Evolutionary conservation across 1,140 invertebrate species (phyloP).

Genomic region (Megalopta genalis): DNA sequence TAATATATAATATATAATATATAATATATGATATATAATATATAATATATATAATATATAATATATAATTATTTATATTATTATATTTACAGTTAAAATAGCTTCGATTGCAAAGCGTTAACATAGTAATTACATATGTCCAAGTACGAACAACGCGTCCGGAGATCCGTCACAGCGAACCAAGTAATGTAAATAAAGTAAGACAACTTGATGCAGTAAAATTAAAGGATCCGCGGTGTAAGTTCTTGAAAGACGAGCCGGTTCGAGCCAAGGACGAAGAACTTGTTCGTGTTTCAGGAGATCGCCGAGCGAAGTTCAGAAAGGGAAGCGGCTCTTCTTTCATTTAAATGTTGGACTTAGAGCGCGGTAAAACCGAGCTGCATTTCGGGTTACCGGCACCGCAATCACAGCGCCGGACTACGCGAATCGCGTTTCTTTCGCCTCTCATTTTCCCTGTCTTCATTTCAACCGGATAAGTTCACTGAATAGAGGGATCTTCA

Average conservation of each 20-base stretch:
- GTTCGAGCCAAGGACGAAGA: background rate
- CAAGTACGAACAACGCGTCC: too few relatives aligned
- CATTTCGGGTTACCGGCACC: slow-evolving; percentile 15
- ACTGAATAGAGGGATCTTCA: slow-evolving; percentile 22
- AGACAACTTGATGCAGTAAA: too few relatives aligned
- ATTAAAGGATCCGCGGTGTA: background rate
- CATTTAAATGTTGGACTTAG: slow-evolving; percentile 14
- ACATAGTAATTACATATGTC: too few relatives aligned
- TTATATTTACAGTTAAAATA: too few relatives aligned
- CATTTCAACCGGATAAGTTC: slow-evolving; percentile 16
- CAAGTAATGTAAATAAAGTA: too few relatives aligned
- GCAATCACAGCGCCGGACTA: slow-evolving; percentile 10
- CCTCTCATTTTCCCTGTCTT: slow-evolving; percentile 22
- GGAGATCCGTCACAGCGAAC: too few relatives aligned
- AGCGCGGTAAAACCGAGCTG: background rate
- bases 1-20: too few relatives aligned
- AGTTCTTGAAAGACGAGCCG: too few relatives aligned
- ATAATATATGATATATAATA: too few relatives aligned
- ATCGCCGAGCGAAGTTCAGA: background rate
- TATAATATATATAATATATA: too few relatives aligned
- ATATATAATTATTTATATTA: too few relatives aligned
- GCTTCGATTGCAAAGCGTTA: too few relatives aligned
- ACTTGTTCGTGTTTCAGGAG: background rate
- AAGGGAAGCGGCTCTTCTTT: background rate
- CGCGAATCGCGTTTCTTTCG: slow-evolving; percentile 17